A percentile compares a stretch with the other conserved stretches of the same genome.
Conservation (phyloP, 2,113 vertebrate species). For the Platanista minor region DNA sequence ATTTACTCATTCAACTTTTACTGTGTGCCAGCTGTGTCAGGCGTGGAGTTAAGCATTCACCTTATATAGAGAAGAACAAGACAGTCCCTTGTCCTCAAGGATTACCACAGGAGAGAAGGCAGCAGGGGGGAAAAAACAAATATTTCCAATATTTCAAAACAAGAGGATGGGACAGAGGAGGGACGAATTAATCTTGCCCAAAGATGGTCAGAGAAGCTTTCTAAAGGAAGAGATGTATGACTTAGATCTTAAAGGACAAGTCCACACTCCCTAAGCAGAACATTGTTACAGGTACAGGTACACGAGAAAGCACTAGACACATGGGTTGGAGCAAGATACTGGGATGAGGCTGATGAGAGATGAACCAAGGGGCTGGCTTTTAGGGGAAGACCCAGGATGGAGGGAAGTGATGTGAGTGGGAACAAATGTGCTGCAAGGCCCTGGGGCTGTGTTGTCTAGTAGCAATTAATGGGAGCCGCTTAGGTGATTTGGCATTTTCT, state of each 20-base stretch:
- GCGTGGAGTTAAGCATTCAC: not conserved
- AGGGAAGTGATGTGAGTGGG: not conserved
- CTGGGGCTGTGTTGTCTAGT: not conserved
- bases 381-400: not conserved
- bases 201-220: not conserved
- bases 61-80: not conserved
- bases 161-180: not conserved
- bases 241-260: not conserved
- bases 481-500: not conserved
- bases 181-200: not conserved
- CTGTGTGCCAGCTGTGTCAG: not conserved
- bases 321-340: not conserved
- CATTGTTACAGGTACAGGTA: not conserved
- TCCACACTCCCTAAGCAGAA: not conserved
- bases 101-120: not conserved
- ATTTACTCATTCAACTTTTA: not conserved
- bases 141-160: not conserved
- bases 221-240: not conserved
- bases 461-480: not conserved
- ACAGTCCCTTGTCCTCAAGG: not conserved
- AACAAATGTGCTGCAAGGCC: not conserved
- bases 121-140: not conserved
- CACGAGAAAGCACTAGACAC: not conserved
- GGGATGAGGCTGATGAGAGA: not conserved
- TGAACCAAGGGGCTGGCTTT: not conserved